These are phyloP conservation scores for Acromyrmex echinatior DNA, from an alignment of 1,140 invertebrate species.

Conservation along the genomic window DNA sequence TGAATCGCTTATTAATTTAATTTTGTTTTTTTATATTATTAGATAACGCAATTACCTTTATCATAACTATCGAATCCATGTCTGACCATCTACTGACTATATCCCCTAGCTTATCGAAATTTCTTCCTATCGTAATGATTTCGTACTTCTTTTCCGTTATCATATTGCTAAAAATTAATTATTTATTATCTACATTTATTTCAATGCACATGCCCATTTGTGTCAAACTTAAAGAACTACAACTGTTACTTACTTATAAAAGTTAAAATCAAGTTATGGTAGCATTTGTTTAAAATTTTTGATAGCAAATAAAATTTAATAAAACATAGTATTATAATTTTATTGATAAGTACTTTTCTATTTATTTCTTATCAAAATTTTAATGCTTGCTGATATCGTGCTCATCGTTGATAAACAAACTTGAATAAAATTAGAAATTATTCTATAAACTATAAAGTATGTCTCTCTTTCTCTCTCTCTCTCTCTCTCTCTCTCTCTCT, in stretches of 20 bases:
- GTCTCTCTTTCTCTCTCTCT: background rate
- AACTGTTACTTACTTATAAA: background rate
- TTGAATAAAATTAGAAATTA: background rate
- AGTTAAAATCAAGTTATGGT: background rate
- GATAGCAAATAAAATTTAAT: slow-evolving; percentile 4
- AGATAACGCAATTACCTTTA: background rate
- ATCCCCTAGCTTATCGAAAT: slow-evolving; percentile 27
- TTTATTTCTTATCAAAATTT: background rate
- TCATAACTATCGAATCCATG: background rate
- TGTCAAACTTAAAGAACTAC: background rate
- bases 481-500: background rate
- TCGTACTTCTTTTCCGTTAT: background rate
- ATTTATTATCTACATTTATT: background rate
- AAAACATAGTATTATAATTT: background rate
- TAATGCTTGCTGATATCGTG: too few relatives aligned
- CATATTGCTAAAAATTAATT: background rate
- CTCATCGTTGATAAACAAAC: background rate
- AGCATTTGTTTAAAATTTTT: background rate
- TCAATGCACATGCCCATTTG: background rate
- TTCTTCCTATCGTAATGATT: background rate
- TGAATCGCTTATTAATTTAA: background rate
- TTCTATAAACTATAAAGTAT: too few relatives aligned
- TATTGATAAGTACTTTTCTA: background rate
- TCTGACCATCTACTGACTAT: slow-evolving; percentile 50
- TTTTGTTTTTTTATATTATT: background rate